phyloP scores from a whole-genome alignment of 2,797 vertebrate genomes.

The Clamator glandarius region DNA sequence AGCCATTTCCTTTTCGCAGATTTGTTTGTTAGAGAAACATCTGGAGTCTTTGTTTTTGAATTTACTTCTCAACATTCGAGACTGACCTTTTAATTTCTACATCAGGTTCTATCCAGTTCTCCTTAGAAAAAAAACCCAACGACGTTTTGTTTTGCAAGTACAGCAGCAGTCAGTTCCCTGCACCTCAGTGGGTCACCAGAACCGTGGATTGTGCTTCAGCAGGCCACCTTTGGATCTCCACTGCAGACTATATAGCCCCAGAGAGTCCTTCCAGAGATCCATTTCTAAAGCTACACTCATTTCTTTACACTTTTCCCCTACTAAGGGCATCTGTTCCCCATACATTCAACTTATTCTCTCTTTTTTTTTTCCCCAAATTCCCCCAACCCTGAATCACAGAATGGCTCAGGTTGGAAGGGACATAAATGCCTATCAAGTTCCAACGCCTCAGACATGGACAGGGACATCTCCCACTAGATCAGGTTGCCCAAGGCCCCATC shows the following conservation, averaged over 20 bases:
- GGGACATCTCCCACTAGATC: too few species aligned
- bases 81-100: constrained; percentile 42
- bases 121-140: neutral
- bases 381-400: too few species aligned
- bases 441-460: too few species aligned
- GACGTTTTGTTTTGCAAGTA: neutral
- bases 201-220: neutral
- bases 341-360: accelerated
- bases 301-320: neutral
- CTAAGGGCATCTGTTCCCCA: neutral
- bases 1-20: constrained; percentile 54
- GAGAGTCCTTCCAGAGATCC: neutral
- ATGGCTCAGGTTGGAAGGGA: too few species aligned
- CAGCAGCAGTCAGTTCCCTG: neutral
- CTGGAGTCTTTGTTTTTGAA: constrained; percentile 40
- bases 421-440: too few species aligned
- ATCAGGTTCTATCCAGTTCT: constrained; percentile 4
- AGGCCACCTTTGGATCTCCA: neutral
- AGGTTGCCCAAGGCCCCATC: too few species aligned
- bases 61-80: constrained; percentile 14
- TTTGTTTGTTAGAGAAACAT: constrained; percentile 55
- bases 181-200: neutral
- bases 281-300: neutral
- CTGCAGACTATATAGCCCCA: accelerated
- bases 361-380: neutral